Percentiles rank a stretch among this genome's conserved stretches.
These are phyloP conservation scores for Anas platyrhynchos DNA, from an alignment of 2,113 vertebrate species.

Conservation along the genomic window DNA sequence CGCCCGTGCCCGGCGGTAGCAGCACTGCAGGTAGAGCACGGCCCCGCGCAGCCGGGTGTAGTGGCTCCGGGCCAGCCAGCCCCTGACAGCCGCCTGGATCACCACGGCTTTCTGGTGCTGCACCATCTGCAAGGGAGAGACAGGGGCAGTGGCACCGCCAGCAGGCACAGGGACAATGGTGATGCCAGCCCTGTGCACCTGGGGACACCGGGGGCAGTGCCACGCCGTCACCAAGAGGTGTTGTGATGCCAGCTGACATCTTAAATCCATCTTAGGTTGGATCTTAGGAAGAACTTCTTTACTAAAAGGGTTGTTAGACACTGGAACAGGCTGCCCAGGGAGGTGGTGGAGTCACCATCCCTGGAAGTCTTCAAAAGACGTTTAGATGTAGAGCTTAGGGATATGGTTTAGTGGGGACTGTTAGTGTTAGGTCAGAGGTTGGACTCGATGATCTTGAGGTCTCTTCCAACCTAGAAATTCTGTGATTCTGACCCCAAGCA, in stretches of 20 bases:
- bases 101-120: slow-evolving; percentile 62
- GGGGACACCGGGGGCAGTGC: not conserved
- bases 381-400: too few relatives aligned
- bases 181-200: not conserved
- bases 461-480: too few relatives aligned
- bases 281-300: too few relatives aligned
- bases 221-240: not conserved
- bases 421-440: too few relatives aligned
- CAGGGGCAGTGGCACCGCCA: accelerated
- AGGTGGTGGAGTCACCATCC: too few relatives aligned
- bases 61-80: slow-evolving; percentile 73
- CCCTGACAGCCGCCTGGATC: slow-evolving; percentile 75
- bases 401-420: too few relatives aligned
- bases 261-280: too few relatives aligned
- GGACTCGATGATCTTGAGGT: too few relatives aligned
- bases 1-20: slow-evolving; percentile 73
- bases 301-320: too few relatives aligned
- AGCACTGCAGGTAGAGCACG: slow-evolving; percentile 77
- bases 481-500: not conserved
- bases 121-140: slow-evolving; percentile 55
- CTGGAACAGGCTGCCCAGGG: too few relatives aligned
- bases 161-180: accelerated
- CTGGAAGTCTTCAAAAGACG: too few relatives aligned
- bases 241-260: not conserved
- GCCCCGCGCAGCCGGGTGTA: slow-evolving; percentile 58